phyloP scores from a whole-genome alignment of 2,797 vertebrate genomes.

The Vespertilio murinus region DNA sequence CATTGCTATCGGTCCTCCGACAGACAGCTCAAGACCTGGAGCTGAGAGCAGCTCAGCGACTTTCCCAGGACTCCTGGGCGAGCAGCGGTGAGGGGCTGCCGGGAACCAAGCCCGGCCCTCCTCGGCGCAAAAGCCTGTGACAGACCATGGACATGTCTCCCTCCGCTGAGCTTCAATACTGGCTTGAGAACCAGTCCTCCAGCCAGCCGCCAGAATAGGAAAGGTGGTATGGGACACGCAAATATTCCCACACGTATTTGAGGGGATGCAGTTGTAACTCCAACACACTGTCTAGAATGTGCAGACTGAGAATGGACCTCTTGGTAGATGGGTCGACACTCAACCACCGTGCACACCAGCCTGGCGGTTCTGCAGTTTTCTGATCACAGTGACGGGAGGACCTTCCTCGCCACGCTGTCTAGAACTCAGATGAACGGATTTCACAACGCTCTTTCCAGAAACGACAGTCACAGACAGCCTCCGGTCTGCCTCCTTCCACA shows the following conservation, averaged over 20 bases:
- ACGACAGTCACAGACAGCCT: neutral
- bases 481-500: neutral
- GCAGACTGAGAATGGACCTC: too few relatives aligned
- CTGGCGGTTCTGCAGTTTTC: neutral
- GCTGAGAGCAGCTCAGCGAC: neutral
- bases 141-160: neutral
- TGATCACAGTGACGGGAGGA: neutral
- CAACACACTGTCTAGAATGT: neutral
- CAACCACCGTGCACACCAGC: too few relatives aligned
- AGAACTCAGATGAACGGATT: neutral
- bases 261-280: neutral
- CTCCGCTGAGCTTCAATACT: neutral
- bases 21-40: neutral
- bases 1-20: neutral
- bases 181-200: neutral
- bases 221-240: neutral
- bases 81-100: neutral
- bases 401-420: neutral
- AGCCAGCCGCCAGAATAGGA: neutral
- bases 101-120: neutral
- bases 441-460: slow-evolving; percentile 34
- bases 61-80: neutral
- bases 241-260: neutral
- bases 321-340: too few relatives aligned
- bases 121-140: neutral